Evolutionary conservation across 2,113 vertebrate species (phyloP).

Genomic region (Bubalus kerabau): DNA sequence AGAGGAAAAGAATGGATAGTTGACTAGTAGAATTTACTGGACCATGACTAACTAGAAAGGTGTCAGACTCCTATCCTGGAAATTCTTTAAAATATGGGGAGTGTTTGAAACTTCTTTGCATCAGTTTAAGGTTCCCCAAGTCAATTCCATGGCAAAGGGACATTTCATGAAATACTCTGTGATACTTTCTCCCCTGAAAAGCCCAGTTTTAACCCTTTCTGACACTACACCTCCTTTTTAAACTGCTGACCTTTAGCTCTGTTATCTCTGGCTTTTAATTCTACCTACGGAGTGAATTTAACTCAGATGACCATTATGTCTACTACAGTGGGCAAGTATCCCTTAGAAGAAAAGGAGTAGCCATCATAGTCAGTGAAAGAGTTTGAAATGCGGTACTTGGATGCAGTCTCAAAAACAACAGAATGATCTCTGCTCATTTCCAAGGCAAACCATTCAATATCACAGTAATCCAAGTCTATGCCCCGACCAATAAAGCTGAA

Average conservation of each 20-base stretch:
- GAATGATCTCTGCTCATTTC: neutral
- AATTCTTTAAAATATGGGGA: neutral
- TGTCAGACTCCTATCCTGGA: neutral
- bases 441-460: neutral
- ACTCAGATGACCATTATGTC: neutral
- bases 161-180: neutral
- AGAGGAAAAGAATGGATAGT: neutral
- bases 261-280: neutral
- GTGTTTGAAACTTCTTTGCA: neutral
- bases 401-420: neutral
- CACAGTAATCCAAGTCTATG: neutral
- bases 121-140: neutral
- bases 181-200: neutral
- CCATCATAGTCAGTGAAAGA: neutral
- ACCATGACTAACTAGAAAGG: neutral
- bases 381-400: accelerated
- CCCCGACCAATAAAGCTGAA: neutral
- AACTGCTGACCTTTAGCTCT: neutral
- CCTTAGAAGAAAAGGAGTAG: neutral
- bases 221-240: neutral
- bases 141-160: neutral
- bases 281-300: neutral
- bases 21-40: neutral
- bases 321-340: neutral
- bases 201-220: neutral